phyloP scores from a whole-genome alignment of 2,888 invertebrate species.

The Eustalomyia histrio region DNA sequence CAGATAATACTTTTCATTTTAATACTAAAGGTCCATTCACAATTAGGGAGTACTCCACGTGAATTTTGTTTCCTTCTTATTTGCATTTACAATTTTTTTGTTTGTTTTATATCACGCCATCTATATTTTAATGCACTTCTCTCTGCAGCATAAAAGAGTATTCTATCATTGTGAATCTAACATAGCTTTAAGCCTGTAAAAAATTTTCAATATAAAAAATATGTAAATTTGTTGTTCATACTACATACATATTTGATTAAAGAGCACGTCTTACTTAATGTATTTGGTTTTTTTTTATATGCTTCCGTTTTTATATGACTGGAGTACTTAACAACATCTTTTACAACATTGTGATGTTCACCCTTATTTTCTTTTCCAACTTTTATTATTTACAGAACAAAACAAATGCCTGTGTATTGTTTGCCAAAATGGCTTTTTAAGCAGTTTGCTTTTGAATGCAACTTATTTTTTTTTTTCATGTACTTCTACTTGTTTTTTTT shows the following conservation, averaged over 20 bases:
- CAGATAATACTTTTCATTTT: too few species aligned
- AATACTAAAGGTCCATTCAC: too few species aligned
- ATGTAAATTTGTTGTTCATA: background rate
- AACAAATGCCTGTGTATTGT: conserved; percentile 30
- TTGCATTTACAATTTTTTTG: too few species aligned
- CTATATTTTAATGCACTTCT: too few species aligned
- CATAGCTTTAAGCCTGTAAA: too few species aligned
- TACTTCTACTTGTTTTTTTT: conserved; percentile 3
- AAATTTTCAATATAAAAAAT: background rate
- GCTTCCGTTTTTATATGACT: background rate
- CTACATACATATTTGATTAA: background rate
- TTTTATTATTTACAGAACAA: conserved; percentile 9
- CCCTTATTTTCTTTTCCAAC: conserved; percentile 1
- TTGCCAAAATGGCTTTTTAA: conserved; percentile 27
- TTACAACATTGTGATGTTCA: background rate
- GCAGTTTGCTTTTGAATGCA: conserved; percentile 7
- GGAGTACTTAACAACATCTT: background rate
- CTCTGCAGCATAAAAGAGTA: too few species aligned
- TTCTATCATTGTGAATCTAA: too few species aligned
- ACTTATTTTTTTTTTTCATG: background rate
- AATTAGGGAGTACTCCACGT: too few species aligned
- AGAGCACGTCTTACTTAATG: background rate
- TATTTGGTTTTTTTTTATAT: background rate
- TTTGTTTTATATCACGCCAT: too few species aligned
- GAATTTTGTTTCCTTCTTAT: too few species aligned